Conservation (phyloP, 2,888 invertebrate genomes). For the Hypena proboscidalis region DNA sequence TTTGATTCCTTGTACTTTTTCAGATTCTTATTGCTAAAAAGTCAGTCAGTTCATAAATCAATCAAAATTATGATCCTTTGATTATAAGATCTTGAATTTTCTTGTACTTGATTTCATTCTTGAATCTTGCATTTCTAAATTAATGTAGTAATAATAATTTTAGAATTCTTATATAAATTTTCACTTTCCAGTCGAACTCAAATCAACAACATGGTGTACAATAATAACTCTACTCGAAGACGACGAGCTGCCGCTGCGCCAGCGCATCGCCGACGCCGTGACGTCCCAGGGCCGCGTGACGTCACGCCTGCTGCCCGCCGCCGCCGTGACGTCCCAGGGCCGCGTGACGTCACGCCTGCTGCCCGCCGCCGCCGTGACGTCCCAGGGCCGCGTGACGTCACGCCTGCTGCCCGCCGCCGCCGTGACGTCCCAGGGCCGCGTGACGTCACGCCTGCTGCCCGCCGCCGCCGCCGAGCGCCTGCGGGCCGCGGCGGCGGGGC, state of each 20-base stretch:
- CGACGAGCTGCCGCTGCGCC: constrained; percentile 72
- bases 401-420: constrained; percentile 18
- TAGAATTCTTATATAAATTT: not conserved
- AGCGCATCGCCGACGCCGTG: constrained; percentile 44
- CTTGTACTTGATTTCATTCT: too few species aligned
- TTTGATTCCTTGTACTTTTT: too few species aligned
- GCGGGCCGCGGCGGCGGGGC: not conserved
- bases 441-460: constrained; percentile 22
- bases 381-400: not conserved
- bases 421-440: constrained; percentile 33
- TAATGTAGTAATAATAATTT: too few species aligned
- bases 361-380: constrained; percentile 38
- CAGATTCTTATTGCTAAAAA: too few species aligned
- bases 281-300: constrained; percentile 32
- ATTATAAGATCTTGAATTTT: too few species aligned
- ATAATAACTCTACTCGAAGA: constrained; percentile 82
- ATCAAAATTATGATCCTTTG: too few species aligned
- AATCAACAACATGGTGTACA: constrained; percentile 63
- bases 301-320: too few species aligned
- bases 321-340: too few species aligned
- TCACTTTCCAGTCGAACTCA: constrained; percentile 57
- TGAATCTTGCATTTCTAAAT: too few species aligned
- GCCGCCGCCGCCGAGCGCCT: constrained; percentile 36
- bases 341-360: constrained; percentile 14
- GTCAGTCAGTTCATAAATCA: too few species aligned